Base-by-base conservation (phyloP, 2,113 vertebrate genomes). In the Elachura formosa region DNA sequence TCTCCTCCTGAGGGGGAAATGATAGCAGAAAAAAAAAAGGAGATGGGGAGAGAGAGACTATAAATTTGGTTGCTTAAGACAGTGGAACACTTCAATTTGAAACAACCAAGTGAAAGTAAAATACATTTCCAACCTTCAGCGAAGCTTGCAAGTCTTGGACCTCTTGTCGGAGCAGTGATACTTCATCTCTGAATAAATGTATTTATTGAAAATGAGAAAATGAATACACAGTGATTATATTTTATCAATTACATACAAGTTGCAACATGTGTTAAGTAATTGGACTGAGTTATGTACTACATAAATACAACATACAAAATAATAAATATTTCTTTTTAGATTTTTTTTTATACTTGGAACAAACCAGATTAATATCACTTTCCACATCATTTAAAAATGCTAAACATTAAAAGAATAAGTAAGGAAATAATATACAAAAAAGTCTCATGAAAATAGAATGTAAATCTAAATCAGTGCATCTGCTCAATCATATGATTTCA, bases 91-190 rank as follows among this genome's bases (percentile, higher is more conserved):
- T 84, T 89, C 68, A 95, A 93, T 85, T 78, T 92, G 56, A 97
- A 94, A 96, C 31, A 92, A 90, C 33, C 24, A 96, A 77, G 83
- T 84, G 79, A 49, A 95, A 96, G 59, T 69, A 95, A 90, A 96
- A 95, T 64, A 63, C 5, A 90, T 89, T 93, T 96, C 95, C 93
- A 96, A 99, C 99, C 99, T 99, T 99, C 64, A 99, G 98, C 2
- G 99, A 99, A 80, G 98, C 97, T 90, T 99, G 99, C 75, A 99
- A 97, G 91, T 99, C 99, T 94, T 99, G 99, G 56, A 99, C 98
- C 96, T 99, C 99, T 97, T 99, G 99, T 84, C 98, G 98, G 90
- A 99, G 98, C 96, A 99, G 98, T 87, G 98, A 96, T 43, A 99
- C 94, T 94, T 99, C 99, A 96, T 99, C 99, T 97, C 99, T 99